These are phyloP conservation scores for Amyelois transitella DNA, from an alignment of 1,140 invertebrate genomes.

Conservation along the genomic window DNA sequence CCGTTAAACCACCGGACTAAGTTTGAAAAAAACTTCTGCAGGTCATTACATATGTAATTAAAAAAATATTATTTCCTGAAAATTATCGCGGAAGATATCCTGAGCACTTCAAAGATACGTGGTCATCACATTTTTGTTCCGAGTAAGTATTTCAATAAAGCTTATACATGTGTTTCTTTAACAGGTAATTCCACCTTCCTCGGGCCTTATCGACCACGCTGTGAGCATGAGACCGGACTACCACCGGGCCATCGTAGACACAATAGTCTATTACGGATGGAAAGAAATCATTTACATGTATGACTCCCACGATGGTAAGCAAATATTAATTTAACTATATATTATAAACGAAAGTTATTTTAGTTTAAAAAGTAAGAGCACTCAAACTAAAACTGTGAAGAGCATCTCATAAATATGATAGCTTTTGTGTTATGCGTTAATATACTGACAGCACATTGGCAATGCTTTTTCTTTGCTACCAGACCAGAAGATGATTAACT, in stretches of 20 bases:
- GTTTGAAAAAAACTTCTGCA: too few species aligned
- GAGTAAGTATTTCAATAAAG: too few species aligned
- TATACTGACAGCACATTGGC: too few species aligned
- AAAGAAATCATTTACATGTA: conserved; percentile 95
- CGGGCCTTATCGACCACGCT: conserved; percentile 89
- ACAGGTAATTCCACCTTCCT: conserved; percentile 86
- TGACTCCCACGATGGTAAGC: conserved; percentile 95
- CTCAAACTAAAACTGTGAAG: not conserved
- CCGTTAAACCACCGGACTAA: too few species aligned
- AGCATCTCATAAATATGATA: too few species aligned
- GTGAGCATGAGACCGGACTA: conserved; percentile 96
- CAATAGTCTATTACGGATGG: conserved; percentile 94
- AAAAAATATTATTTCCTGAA: too few species aligned
- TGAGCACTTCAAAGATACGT: too few species aligned
- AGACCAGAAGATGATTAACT: too few species aligned
- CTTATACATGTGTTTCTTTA: not conserved
- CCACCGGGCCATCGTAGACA: conserved; percentile 94
- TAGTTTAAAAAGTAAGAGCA: not conserved
- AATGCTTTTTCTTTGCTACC: too few species aligned
- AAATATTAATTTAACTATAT: conserved; percentile 1
- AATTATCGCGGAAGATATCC: too few species aligned
- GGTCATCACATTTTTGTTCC: too few species aligned
- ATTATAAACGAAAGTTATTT: not conserved
- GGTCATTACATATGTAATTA: too few species aligned
- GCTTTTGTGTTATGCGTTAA: not conserved